These are phyloP conservation scores for Timema cristinae DNA, from an alignment of 2,888 invertebrate genomes.

Conservation along the genomic window DNA sequence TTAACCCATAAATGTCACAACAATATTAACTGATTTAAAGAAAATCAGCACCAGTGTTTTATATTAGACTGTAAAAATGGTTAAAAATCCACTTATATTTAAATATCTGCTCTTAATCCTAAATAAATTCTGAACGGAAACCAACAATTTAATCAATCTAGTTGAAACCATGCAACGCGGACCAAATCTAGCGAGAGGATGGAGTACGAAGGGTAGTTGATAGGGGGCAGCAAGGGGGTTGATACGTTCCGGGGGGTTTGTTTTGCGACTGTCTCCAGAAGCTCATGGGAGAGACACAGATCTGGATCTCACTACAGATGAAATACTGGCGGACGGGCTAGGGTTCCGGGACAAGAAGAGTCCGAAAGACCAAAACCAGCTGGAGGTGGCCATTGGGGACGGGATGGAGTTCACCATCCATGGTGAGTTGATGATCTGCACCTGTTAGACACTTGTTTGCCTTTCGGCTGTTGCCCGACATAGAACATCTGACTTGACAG, in stretches of 20 bases:
- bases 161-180: neutral
- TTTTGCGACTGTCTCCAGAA: slow-evolving; percentile 44
- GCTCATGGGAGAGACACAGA: slow-evolving; percentile 52
- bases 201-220: slow-evolving; percentile 1
- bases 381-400: slow-evolving; percentile 88
- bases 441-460: too few species aligned
- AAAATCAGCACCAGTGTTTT: too few species aligned
- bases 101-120: too few species aligned
- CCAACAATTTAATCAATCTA: too few species aligned
- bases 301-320: slow-evolving; percentile 46
- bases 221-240: slow-evolving; percentile 2
- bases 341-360: slow-evolving; percentile 84
- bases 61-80: too few species aligned
- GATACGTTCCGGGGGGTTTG: slow-evolving; percentile 2
- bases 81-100: too few species aligned
- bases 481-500: too few species aligned
- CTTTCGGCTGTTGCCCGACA: too few species aligned
- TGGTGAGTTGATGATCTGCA: slow-evolving; percentile 50
- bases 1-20: too few species aligned
- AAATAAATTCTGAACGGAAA: too few species aligned
- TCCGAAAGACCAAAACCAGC: slow-evolving; percentile 67
- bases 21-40: too few species aligned
- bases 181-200: neutral
- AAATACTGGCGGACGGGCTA: slow-evolving; percentile 77
- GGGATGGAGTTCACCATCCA: slow-evolving; percentile 93